These are phyloP conservation scores for Erythrocercus mccallii DNA, from an alignment of 2,113 vertebrate genomes.

Conservation along the genomic window DNA sequence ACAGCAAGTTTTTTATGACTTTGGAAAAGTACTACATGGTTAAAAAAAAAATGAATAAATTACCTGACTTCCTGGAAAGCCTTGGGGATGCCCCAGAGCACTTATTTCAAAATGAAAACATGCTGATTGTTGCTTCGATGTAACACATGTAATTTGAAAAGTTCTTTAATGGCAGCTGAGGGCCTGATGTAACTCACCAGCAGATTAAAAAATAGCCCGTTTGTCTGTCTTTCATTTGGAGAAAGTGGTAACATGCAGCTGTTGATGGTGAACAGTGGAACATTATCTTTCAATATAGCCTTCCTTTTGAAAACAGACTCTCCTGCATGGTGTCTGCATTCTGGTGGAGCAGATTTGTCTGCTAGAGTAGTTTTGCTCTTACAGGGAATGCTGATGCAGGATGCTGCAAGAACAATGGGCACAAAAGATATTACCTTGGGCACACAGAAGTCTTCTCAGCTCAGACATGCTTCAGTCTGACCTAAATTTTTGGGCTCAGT, in stretches of 20 bases:
- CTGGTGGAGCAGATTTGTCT: not conserved
- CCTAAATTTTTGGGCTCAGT: not conserved
- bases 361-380: not conserved
- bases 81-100: not conserved
- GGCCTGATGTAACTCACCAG: not conserved
- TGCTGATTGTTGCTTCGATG: not conserved
- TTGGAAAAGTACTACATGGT: not conserved
- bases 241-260: not conserved
- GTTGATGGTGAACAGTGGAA: not conserved
- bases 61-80: not conserved
- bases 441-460: not conserved
- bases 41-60: not conserved
- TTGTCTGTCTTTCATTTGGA: not conserved
- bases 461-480: not conserved
- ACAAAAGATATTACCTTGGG: not conserved
- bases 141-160: not conserved
- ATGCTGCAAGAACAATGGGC: not conserved
- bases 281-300: not conserved
- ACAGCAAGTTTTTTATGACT: not conserved
- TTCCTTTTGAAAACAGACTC: not conserved
- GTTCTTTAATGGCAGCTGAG: not conserved
- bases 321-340: not conserved
- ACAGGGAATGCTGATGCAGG: fast-evolving
- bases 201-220: not conserved
- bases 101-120: not conserved